Evolutionary conservation across 2,888 invertebrate genomes (phyloP), one percentile per base, ranked within the genome.

Genomic region (Chydorus sphaericus): DNA sequence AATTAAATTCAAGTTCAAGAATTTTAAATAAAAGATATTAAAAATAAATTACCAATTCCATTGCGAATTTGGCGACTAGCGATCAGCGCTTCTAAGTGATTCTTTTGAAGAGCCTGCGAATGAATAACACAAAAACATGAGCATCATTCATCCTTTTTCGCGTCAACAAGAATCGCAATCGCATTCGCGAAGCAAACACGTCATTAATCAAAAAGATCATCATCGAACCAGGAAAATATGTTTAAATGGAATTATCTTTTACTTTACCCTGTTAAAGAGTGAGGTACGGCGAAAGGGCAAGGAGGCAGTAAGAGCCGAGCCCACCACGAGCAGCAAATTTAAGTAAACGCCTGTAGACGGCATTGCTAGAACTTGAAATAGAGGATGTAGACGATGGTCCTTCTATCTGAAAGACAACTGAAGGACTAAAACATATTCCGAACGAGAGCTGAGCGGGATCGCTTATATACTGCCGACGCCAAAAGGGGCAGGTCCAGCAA

Each of bases 31-130:
- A 44, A 44, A 23, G 2, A 26, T 44, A n/a, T 33, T 33, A 33
- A 26, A 5, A 16, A 23, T 23, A 3, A 23, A 23, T 44, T 44
- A 50, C 50, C 50, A 16, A 31, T 16, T 23, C 33, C 33, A 26
- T 37, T 52, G 33, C 52, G 52, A 18, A 36, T 52, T 10, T 36
- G 52, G 7, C 52, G 31, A 20, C 52, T 52, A 20, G 52, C 52
- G 16, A 52, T 52, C 36, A 52, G 33, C 23, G 31, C 52, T 26
- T 36, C 33, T 16, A 31, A 52, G 10, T 52, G 52, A 28, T n/a
- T n/a, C n/a, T n/a, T n/a, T n/a, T n/a, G n/a, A n/a, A n/a, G n/a
- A n/a, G n/a, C n/a, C n/a, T n/a, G n/a, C n/a, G n/a, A n/a, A n/a
- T n/a, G n/a, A n/a, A n/a, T n/a, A n/a, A n/a, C n/a, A n/a, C n/a